phyloP scores from a whole-genome alignment of 2,113 vertebrate species.

The Pelobates fuscus region DNA sequence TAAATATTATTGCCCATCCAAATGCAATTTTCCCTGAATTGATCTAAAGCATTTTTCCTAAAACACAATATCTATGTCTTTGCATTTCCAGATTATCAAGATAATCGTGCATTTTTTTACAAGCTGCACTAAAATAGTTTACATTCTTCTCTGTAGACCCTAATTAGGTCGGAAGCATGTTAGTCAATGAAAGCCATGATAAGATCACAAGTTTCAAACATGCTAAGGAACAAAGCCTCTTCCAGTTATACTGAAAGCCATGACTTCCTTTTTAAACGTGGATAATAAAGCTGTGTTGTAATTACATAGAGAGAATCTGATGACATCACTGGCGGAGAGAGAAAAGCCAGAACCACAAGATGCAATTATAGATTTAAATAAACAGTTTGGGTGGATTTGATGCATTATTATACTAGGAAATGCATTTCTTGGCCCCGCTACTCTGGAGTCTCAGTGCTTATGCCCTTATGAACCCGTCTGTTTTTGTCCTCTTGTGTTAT shows the following conservation, averaged over 20 bases:
- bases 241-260: not conserved
- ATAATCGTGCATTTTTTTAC: not conserved
- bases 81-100: not conserved
- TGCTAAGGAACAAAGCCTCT: not conserved
- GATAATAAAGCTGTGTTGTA: constrained; percentile 27
- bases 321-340: constrained; percentile 39
- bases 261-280: constrained; percentile 4
- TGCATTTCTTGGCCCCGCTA: constrained; percentile 12
- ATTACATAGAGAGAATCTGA: constrained; percentile 40
- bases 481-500: not conserved
- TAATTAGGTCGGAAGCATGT: not conserved
- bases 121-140: not conserved
- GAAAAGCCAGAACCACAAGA: constrained; percentile 44
- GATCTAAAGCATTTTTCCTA: not conserved
- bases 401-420: constrained; percentile 26
- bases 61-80: not conserved
- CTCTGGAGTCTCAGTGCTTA: not conserved
- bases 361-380: constrained; percentile 46
- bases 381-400: constrained; percentile 36
- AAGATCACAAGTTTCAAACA: not conserved
- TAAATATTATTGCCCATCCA: too few relatives aligned
- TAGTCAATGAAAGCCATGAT: not conserved
- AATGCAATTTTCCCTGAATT: not conserved
- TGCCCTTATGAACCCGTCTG: constrained; percentile 30
- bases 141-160: constrained; percentile 1